Base-by-base conservation (phyloP, 2,113 vertebrate species). In the Cynopterus brachyotis region DNA sequence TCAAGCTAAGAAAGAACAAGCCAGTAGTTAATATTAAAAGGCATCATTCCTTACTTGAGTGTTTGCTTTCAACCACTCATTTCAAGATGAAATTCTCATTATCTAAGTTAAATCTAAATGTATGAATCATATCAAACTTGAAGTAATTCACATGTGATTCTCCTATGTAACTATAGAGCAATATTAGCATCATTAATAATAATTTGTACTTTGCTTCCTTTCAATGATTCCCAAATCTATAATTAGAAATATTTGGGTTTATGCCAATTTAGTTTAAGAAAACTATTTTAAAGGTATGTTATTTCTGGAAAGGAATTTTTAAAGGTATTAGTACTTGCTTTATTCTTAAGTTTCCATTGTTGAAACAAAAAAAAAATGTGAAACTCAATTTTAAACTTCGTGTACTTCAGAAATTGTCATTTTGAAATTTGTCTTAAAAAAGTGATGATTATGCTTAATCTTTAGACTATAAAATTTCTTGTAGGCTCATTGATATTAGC, bases 31-130 rank as follows among this genome's bases (percentile, higher is more conserved):
- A 73, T 19, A 30, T 35, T 86, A 59, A 86, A 73, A 91, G 22
- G 26, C 57, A 80, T 35, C 35, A 69, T 10, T 40, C 19, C 81
- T 78, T 55, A 28, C 20, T 24, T 53, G 57, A 57, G 7, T 83
- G 20, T 64, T 57, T 70, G 55, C 40, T 73, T 80, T 37, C 78
- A 47, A 70, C 17, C 8, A 30, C 55, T 92, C 47, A 73, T 90
- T 89, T 85, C 72, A 95, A 89, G 66, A 53, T 85, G 79, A 85
- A 93, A 75, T 42, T 85, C 55, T 86, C 28, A n/a, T 72, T 89
- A 69, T 7, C 28, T 72, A 83, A 26, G 4, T 87, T 78, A 67
- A 76, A 45, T 73, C 5, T 53, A 73, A 28, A 88, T 45, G 22
- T 28, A 24, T 37, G 24, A 90, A 70, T 30, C 32, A 64, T n/a